Evolutionary conservation across 2,888 invertebrate genomes (phyloP).

Genomic region (Elaeidobius kamerunicus): DNA sequence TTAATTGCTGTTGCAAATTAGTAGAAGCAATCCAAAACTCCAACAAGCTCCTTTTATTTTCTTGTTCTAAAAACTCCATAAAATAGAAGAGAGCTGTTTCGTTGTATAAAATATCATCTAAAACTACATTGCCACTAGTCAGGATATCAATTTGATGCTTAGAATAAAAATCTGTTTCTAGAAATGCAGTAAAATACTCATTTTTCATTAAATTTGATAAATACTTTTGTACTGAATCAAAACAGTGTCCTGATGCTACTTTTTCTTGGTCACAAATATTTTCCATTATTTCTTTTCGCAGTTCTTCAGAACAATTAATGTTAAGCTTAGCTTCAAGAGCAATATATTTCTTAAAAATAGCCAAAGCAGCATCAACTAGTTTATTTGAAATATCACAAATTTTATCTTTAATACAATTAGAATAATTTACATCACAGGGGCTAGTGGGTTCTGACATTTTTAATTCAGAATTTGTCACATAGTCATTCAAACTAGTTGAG

Average conservation of each 20-base stretch:
- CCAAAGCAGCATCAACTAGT: slow-evolving; percentile 60
- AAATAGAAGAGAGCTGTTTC: slow-evolving; percentile 91
- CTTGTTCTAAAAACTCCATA: slow-evolving; percentile 94
- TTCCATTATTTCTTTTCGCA: slow-evolving; percentile 60
- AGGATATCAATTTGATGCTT: slow-evolving; percentile 92
- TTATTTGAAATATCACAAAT: slow-evolving; percentile 22
- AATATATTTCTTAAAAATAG: slow-evolving; percentile 75
- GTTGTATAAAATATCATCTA: slow-evolving; percentile 87
- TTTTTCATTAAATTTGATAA: slow-evolving; percentile 64
- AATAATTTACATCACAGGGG: slow-evolving; percentile 46
- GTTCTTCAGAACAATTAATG: slow-evolving; percentile 58
- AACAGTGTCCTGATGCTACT: slow-evolving; percentile 65
- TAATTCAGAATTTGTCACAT: slow-evolving; percentile 35
- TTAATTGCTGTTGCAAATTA: slow-evolving; percentile 77
- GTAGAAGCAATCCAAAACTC: slow-evolving; percentile 90
- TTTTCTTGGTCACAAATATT: slow-evolving; percentile 67
- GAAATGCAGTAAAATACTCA: slow-evolving; percentile 76
- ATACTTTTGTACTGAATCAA: slow-evolving; percentile 68
- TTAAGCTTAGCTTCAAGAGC: slow-evolving; percentile 63
- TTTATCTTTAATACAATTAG: slow-evolving; percentile 38
- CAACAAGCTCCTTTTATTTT: slow-evolving; percentile 68
- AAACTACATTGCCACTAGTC: slow-evolving; percentile 71
- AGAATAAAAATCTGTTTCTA: slow-evolving; percentile 82
- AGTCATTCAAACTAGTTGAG: slow-evolving; percentile 46
- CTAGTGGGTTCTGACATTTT: slow-evolving; percentile 34